A percentile compares a stretch with the other conserved stretches of the same genome.
These are phyloP conservation scores for Xiphydria camelus DNA, from an alignment of 2,888 invertebrate species.

Conservation along the genomic window DNA sequence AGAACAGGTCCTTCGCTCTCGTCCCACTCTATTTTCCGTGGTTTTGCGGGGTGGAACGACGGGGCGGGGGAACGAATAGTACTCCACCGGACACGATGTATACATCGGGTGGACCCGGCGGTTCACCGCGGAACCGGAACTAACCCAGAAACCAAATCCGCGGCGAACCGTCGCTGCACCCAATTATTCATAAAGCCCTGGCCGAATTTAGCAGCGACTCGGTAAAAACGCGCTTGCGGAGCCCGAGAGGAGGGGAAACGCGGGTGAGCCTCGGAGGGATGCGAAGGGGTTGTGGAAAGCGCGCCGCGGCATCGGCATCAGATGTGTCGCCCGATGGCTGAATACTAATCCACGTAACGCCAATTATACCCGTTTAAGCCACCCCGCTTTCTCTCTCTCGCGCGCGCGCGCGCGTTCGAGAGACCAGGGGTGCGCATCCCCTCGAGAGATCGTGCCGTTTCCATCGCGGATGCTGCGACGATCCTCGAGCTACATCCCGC, in stretches of 20 bases:
- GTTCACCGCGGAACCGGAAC: conserved; percentile 1
- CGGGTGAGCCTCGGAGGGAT: neutral
- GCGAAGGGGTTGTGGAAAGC: neutral
- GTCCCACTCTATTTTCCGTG: conserved; percentile 14
- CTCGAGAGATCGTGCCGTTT: no score
- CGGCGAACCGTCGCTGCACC: neutral
- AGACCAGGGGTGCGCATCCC: no score
- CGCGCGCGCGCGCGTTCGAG: no score
- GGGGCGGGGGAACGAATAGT: conserved; percentile 27
- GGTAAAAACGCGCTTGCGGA: conserved; percentile 4
- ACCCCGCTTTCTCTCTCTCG: no score
- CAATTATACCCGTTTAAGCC: conserved; percentile 33
- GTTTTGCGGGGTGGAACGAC: conserved; percentile 15
- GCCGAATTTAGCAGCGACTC: neutral
- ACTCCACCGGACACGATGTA: conserved; percentile 25
- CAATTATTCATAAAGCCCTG: conserved; percentile 4
- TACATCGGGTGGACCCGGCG: neutral
- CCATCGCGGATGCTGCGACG: no score
- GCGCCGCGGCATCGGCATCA: conserved; percentile 22
- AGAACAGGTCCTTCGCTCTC: no score
- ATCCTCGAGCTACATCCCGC: no score
- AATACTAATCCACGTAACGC: conserved; percentile 35
- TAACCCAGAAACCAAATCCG: conserved; percentile 4
- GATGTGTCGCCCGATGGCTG: conserved; percentile 33
- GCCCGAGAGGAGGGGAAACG: no score